Conservation (phyloP, 2,888 invertebrate genomes). For the Periphyllus acericola region DNA sequence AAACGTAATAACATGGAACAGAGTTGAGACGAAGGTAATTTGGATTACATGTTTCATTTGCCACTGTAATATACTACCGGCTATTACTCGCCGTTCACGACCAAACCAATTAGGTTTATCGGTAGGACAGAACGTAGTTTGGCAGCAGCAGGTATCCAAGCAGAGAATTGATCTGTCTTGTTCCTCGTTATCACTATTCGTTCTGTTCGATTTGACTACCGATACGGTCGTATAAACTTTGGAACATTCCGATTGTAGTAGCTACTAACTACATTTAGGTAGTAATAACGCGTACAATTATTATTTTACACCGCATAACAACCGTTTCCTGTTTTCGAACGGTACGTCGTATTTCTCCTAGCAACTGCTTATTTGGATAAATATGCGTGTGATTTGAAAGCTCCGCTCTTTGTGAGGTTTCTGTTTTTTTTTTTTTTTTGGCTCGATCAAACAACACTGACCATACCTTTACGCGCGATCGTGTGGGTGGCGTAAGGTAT, state of each 20-base stretch:
- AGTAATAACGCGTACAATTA: neutral
- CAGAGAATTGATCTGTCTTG: neutral
- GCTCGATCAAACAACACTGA: neutral
- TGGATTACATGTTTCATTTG: constrained; percentile 30
- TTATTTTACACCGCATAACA: neutral
- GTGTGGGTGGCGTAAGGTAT: constrained; percentile 29
- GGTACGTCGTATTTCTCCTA: neutral
- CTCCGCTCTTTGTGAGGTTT: neutral
- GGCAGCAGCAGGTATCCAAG: neutral
- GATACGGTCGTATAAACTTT: neutral
- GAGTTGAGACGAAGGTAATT: neutral
- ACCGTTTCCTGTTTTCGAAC: neutral
- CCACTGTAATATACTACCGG: too few species aligned
- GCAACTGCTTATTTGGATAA: neutral
- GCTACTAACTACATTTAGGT: too few species aligned
- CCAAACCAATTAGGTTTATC: constrained; percentile 33
- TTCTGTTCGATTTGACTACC: neutral
- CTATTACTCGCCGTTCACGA: constrained; percentile 24
- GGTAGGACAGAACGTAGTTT: constrained; percentile 5
- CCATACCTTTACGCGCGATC: neutral
- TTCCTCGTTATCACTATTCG: neutral
- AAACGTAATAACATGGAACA: constrained; percentile 14
- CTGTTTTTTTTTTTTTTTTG: neutral
- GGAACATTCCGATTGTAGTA: neutral
- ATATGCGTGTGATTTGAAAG: neutral